Base-by-base conservation (phyloP, 2,797 vertebrate species). In the Bryconaethiops microstoma region DNA sequence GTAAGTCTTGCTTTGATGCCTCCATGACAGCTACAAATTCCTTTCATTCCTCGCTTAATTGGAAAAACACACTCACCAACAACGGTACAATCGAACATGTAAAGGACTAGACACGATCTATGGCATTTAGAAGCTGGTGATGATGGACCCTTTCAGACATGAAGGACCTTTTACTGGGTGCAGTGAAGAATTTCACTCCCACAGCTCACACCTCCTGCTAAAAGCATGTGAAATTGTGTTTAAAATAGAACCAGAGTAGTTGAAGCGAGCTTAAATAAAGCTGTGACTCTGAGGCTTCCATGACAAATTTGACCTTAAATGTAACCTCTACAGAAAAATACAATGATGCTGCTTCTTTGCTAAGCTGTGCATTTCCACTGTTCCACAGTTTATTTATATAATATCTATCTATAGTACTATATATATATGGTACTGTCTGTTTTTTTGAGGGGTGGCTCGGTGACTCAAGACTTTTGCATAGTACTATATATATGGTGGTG, bases 191-290 rank as follows among this genome's bases (percentile, higher is more conserved):
- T 52, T 17, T 29, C 48, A 35, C 69, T 35, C 42, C 42, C 25
- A 19, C 48, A 55, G 13, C 50, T 72, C 69, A 35, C 48, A 54
- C 48, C 48, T 72, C 57, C 21, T n/a, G 2, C 7, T 73, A 55
- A 50, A 73, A 55, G 21, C 23, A 14, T 35, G 69, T 73, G 50
- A 57, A 73, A 73, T 19, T 35, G 52, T 19, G 52, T 39, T 40
- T 35, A 73, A 73, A 73, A 73, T 73, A 73, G 52, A 55, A 57
- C 25, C 45, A 14, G 45, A 52, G 13, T 25, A 25, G 13, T 10
- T 8, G 16, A 29, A 71, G 21, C 25, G 29, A 55, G 25, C 52
- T 52, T 23, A 52, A 23, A 29, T 54, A 8, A 55, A 54, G 2
- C 14, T 54, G 40, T 54, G 25, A 55, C 48, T 29, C 69, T 71